Evolutionary conservation across 1,140 invertebrate species (phyloP).

Genomic region (Hyles vespertilio): DNA sequence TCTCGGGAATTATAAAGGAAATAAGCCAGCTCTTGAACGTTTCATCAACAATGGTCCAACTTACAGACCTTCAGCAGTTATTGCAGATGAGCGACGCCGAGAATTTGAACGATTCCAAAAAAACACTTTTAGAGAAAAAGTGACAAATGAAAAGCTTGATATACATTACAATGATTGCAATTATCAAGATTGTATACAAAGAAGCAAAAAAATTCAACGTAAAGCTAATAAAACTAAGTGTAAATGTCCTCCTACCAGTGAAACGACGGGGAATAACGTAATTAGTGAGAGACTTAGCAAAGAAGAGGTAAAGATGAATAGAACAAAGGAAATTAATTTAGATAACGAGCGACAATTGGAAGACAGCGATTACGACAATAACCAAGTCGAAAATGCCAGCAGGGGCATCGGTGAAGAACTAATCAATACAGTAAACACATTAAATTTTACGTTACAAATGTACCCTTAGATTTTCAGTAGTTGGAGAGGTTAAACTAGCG

Average conservation of each 20-base stretch:
- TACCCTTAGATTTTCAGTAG: neutral
- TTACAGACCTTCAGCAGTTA: too few relatives aligned
- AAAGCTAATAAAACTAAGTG: slow-evolving; percentile 12
- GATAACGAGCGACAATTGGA: neutral
- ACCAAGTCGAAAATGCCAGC: slow-evolving; percentile 12
- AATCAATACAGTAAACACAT: slow-evolving; percentile 4
- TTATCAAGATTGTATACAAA: slow-evolving; percentile 11
- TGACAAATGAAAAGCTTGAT: slow-evolving; percentile 1
- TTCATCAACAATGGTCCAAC: neutral
- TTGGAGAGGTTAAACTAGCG: neutral
- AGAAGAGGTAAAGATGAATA: slow-evolving; percentile 6
- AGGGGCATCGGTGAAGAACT: slow-evolving; percentile 2
- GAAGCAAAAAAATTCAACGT: neutral
- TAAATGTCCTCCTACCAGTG: slow-evolving; percentile 12
- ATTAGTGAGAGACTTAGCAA: slow-evolving; percentile 9
- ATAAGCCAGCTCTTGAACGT: neutral
- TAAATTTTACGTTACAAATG: slow-evolving; percentile 6
- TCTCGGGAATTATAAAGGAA: neutral
- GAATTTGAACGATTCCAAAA: too few relatives aligned
- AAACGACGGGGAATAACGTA: neutral
- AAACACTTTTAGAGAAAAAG: slow-evolving; percentile 8
- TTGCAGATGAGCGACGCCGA: too few relatives aligned
- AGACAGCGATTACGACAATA: neutral
- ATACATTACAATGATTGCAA: slow-evolving; percentile 10
- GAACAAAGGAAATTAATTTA: neutral